Percentiles rank a stretch among this genome's conserved stretches.
These are phyloP conservation scores for Haliclona indistincta DNA, from an alignment of 37 sponge, comb jelly and placozoan genomes.

Conservation along the genomic window DNA sequence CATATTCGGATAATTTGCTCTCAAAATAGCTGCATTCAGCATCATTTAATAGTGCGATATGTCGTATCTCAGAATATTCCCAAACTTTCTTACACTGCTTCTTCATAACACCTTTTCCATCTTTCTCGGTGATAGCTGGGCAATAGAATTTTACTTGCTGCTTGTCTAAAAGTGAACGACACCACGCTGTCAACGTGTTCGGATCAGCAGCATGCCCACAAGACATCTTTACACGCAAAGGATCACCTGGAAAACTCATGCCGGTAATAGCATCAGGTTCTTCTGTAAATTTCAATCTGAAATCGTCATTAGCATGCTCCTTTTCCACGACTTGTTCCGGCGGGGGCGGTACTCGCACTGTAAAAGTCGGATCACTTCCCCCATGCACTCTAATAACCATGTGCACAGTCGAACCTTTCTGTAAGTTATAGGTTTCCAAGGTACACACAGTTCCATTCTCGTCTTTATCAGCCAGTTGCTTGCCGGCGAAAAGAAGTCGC, in stretches of 20 bases:
- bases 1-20: slow-evolving; percentile 60
- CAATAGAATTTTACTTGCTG: slow-evolving; percentile 32
- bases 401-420: slow-evolving; percentile 35
- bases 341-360: slow-evolving; percentile 29
- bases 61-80: slow-evolving; percentile 48
- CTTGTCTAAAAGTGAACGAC: slow-evolving; percentile 43
- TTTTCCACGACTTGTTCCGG: background rate
- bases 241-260: slow-evolving; percentile 12
- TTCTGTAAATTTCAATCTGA: slow-evolving; percentile 29
- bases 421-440: slow-evolving; percentile 42
- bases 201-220: slow-evolving; percentile 64
- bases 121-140: slow-evolving; percentile 40
- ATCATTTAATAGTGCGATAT: slow-evolving; percentile 39
- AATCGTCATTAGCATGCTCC: background rate
- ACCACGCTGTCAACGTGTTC: slow-evolving; percentile 41
- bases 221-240: slow-evolving; percentile 37
- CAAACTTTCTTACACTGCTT: slow-evolving; percentile 48
- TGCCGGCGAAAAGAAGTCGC: slow-evolving; percentile 54
- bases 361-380: slow-evolving; percentile 8
- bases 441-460: slow-evolving; percentile 21
- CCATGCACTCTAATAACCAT: slow-evolving; percentile 51
- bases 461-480: slow-evolving; percentile 35
- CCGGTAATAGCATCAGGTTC: slow-evolving; percentile 26
- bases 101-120: background rate
- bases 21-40: slow-evolving; percentile 43